Base-by-base conservation (phyloP, 2,113 vertebrate species). In the Pionites leucogaster region DNA sequence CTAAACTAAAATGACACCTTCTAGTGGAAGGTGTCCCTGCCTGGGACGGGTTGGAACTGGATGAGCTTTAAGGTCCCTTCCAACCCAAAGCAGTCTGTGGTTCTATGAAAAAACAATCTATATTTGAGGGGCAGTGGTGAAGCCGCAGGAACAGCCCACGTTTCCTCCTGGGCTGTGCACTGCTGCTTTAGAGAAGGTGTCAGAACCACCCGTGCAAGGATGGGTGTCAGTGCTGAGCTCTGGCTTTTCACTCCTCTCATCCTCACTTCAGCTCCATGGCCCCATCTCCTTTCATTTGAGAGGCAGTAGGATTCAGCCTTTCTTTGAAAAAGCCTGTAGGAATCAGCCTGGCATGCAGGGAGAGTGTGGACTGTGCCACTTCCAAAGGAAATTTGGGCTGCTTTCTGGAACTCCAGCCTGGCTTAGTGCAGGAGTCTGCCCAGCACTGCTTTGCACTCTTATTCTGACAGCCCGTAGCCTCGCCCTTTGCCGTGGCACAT, bases 51-150 rank as follows among this genome's bases (percentile, higher is more conserved):
- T 24, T 59, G 57, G 57, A 35, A 35, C 22, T 7, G 57, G 20
- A 35, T 35, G 33, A 35, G 23, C 22, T 35, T 59, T 16, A 24
- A 59, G 57, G 13, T 59, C 33, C 57, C 22, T 59, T 59, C 57
- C 33, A 59, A 16, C 33, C 22, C 33, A 35, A 59, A 23, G 13
- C 57, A 35, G 33, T 15, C 57, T 35, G 33, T 35, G 57, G 57
- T 59, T 59, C 57, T 35, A 5, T 59, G 57, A 24, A 59, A 62
- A 17, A 11, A 1, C n/a, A 4, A 8, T 0, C 0, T 11, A 0
- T 55, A 23, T 57, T 35, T 57, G 42, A 22, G 52, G 78, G n/a
- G 33, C 14, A 7, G 67, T 8, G 22, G 10, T 53, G 64, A 55
- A 88, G 52, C 49, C 37, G 8, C 6, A 7, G 52, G 53, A 60